phyloP scores from a whole-genome alignment of 2,888 invertebrate genomes.

The Resseliella maxima region DNA sequence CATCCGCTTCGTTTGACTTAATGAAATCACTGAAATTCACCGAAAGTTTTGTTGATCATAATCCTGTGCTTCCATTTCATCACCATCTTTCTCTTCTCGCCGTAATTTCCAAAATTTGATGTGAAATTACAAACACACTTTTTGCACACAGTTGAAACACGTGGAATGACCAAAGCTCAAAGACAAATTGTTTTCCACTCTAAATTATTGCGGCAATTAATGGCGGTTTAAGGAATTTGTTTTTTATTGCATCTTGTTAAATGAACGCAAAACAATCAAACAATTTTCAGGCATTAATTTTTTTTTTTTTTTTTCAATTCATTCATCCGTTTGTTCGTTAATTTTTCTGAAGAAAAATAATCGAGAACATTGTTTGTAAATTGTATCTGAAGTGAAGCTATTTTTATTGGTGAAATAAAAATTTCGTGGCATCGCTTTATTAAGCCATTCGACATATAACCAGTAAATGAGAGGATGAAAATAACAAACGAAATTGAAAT shows the following conservation, averaged over 20 bases:
- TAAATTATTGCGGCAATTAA: constrained; percentile 44
- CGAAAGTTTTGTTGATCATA: background rate
- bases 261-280: constrained; percentile 29
- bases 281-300: background rate
- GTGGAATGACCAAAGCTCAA: background rate
- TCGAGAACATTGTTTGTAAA: constrained; percentile 13
- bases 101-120: background rate
- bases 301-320: background rate
- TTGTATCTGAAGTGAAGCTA: background rate
- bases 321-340: too few species aligned
- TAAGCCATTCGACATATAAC: background rate
- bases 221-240: constrained; percentile 13
- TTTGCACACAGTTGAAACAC: background rate
- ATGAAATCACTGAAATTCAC: constrained; percentile 14
- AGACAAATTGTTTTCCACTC: constrained; percentile 19
- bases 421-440: constrained; percentile 19
- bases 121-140: constrained; percentile 41
- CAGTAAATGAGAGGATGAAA: background rate
- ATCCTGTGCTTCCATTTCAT: background rate
- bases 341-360: background rate
- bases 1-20: constrained; percentile 43
- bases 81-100: background rate
- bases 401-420: constrained; percentile 35
- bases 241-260: constrained; percentile 40
- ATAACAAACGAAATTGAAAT: background rate